Percentiles rank a stretch among this genome's conserved stretches.
Conservation (phyloP, 2,797 vertebrate genomes). For the Notolabrus celidotus region DNA sequence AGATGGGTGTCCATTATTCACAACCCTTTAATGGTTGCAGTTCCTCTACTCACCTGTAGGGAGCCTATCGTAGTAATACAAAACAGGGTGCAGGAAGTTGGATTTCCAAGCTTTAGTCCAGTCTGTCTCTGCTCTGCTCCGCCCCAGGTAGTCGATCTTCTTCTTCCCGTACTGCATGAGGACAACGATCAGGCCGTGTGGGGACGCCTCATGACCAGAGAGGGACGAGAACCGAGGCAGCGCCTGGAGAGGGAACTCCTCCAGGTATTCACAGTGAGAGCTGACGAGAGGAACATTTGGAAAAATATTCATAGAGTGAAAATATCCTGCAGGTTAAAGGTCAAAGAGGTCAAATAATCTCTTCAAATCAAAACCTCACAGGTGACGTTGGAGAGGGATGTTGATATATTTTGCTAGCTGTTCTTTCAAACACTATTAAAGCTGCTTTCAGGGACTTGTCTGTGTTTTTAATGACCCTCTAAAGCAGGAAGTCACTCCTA, state of each 20-base stretch:
- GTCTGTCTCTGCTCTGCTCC: constrained; percentile 90
- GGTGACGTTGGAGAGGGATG: too few species aligned
- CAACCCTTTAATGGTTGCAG: neutral
- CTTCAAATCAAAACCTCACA: too few species aligned
- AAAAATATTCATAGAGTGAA: too few species aligned
- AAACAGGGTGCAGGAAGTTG: constrained; percentile 96
- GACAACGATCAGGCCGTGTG: constrained; percentile 89
- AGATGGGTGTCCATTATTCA: too few species aligned
- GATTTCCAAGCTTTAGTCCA: constrained; percentile 93
- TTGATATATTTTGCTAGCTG: too few species aligned
- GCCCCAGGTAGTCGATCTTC: constrained; percentile 93
- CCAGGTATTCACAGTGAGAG: constrained; percentile 90
- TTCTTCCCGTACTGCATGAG: constrained; percentile 95
- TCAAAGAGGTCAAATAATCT: too few species aligned
- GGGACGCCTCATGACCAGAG: constrained; percentile 84
- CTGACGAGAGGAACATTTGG: constrained; percentile 53
- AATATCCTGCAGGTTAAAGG: too few species aligned
- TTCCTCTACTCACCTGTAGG: constrained; percentile 88
- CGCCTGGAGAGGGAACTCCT: constrained; percentile 92
- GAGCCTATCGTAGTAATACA: constrained; percentile 91
- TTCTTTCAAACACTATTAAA: too few species aligned
- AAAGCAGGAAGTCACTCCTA: too few species aligned
- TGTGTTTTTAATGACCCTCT: too few species aligned
- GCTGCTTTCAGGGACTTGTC: too few species aligned
- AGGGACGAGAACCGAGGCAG: constrained; percentile 87